phyloP scores from a whole-genome alignment of 2,113 vertebrate genomes.

The Aphelocoma coerulescens region DNA sequence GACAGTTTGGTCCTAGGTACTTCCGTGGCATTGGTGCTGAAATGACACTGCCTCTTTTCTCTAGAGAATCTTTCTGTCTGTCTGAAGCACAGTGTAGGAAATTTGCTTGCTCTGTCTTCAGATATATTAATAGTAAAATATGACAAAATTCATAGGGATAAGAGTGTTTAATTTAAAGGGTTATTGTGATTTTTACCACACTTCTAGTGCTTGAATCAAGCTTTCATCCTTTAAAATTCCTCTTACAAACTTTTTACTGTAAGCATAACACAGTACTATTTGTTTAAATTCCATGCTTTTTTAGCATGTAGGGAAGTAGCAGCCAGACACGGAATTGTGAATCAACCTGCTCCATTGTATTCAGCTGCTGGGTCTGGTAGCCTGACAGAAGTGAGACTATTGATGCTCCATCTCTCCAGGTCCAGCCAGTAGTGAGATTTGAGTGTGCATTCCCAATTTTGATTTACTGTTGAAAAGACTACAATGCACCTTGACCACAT shows the following conservation, averaged over 20 bases:
- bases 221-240: neutral
- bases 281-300: neutral
- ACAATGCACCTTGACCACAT: neutral
- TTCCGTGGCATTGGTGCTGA: neutral
- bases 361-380: neutral
- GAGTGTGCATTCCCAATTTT: neutral
- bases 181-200: neutral
- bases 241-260: neutral
- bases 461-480: neutral
- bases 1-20: neutral
- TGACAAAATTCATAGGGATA: neutral
- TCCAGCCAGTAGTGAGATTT: neutral
- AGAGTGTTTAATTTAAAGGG: neutral
- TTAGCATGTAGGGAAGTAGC: neutral
- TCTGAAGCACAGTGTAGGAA: neutral
- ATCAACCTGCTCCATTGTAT: neutral
- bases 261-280: neutral
- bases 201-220: neutral
- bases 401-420: neutral
- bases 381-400: neutral
- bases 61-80: neutral
- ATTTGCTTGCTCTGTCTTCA: neutral
- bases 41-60: neutral
- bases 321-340: neutral
- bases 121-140: neutral